phyloP scores from a whole-genome alignment of 23 tunicate genomes.

The Styela plicata region DNA sequence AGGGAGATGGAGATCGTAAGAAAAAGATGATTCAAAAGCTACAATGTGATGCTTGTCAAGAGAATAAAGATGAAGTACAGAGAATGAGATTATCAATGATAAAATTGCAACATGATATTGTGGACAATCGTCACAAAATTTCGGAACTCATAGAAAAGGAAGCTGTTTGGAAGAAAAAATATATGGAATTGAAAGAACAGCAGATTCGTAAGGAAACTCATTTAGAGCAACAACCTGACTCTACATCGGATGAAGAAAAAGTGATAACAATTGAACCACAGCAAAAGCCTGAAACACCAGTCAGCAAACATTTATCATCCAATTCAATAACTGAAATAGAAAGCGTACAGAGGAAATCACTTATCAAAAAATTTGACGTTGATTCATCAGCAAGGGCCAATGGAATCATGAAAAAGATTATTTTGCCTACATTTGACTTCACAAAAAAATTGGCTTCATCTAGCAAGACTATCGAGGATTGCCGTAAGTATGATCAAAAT shows the following conservation, averaged over 20 bases:
- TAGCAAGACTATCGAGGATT: background rate
- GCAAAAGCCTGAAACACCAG: background rate
- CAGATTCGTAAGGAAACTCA: background rate
- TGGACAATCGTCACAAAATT: background rate
- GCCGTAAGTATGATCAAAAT: background rate
- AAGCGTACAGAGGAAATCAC: background rate
- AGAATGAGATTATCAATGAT: background rate
- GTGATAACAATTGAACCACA: background rate
- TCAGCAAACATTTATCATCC: background rate
- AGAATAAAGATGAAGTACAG: slow-evolving; percentile 2
- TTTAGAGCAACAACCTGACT: background rate
- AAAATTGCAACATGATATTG: slow-evolving; percentile 3
- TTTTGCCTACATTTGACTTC: slow-evolving; percentile 1
- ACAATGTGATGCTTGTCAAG: background rate
- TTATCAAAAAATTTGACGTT: background rate
- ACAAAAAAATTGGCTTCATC: background rate
- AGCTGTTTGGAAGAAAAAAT: slow-evolving; percentile 5
- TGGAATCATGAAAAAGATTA: background rate
- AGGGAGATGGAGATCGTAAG: background rate
- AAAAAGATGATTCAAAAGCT: background rate
- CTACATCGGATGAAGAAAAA: background rate
- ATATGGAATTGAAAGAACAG: background rate
- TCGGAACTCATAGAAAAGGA: background rate
- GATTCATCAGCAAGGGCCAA: background rate
- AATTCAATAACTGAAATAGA: background rate